Evolutionary conservation across 2,888 invertebrate genomes (phyloP).

Genomic region (Leistus spinibarbis): DNA sequence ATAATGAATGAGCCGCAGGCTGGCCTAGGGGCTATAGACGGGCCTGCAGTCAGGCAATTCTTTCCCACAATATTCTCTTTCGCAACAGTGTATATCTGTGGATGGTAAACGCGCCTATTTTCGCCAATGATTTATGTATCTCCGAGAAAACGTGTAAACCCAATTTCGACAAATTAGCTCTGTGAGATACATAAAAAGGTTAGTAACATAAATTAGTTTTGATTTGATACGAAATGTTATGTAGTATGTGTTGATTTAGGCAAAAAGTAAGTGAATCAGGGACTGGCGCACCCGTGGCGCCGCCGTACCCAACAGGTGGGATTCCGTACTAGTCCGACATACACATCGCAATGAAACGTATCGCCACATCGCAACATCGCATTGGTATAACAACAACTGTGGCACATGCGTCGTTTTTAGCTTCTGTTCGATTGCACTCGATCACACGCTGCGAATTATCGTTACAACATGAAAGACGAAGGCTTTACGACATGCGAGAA

Average conservation of each 20-base stretch:
- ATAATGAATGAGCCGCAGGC: too few relatives aligned
- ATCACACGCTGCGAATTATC: constrained; percentile 9
- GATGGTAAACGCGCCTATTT: too few relatives aligned
- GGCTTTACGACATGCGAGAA: constrained; percentile 9
- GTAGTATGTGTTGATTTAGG: neutral
- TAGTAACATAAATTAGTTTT: too few relatives aligned
- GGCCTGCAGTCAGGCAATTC: too few relatives aligned
- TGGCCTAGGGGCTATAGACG: too few relatives aligned
- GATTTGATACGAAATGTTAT: neutral
- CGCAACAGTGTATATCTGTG: too few relatives aligned
- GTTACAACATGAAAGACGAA: constrained; percentile 3
- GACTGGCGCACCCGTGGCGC: constrained; percentile 54
- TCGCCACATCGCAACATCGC: too few relatives aligned
- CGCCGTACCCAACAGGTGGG: constrained; percentile 56
- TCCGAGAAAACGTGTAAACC: too few relatives aligned
- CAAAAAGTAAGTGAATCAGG: constrained; percentile 27
- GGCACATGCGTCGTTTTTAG: neutral
- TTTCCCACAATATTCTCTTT: too few relatives aligned
- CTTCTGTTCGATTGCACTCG: neutral
- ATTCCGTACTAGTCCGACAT: constrained; percentile 23
- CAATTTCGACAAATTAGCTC: neutral
- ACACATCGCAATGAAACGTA: neutral
- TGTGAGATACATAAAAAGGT: neutral
- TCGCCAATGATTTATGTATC: too few relatives aligned
- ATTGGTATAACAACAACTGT: neutral